Conservation (phyloP, 1,140 invertebrate genomes). For the Sycobia sp. region DNA sequence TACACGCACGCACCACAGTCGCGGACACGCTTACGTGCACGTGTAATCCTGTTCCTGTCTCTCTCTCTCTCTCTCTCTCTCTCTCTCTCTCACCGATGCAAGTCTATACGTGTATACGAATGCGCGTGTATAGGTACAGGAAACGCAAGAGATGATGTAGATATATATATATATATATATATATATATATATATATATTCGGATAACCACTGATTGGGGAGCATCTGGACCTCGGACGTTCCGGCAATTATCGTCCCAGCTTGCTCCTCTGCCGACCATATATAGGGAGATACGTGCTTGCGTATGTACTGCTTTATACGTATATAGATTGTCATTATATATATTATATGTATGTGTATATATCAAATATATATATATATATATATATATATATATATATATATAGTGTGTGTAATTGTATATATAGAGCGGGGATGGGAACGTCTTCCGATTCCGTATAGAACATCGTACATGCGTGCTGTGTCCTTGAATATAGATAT, state of each 20-base stretch:
- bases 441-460: no score
- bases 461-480: no score
- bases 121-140: neutral
- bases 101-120: neutral
- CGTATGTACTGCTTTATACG: neutral
- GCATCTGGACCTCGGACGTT: constrained; percentile 58
- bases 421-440: no score
- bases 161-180: neutral
- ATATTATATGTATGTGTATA: neutral
- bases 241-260: constrained; percentile 56
- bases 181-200: constrained; percentile 17
- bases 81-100: no score
- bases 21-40: neutral
- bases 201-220: constrained; percentile 58
- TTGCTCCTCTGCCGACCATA: constrained; percentile 30
- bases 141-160: no score
- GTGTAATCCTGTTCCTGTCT: no score
- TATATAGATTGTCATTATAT: neutral
- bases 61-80: no score
- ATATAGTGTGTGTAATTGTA: no score
- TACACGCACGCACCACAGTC: neutral
- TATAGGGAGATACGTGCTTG: no score
- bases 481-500: no score
- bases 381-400: no score
- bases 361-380: neutral